Conservation (phyloP, 2,113 vertebrate genomes). For the Coreoperca whiteheadi region DNA sequence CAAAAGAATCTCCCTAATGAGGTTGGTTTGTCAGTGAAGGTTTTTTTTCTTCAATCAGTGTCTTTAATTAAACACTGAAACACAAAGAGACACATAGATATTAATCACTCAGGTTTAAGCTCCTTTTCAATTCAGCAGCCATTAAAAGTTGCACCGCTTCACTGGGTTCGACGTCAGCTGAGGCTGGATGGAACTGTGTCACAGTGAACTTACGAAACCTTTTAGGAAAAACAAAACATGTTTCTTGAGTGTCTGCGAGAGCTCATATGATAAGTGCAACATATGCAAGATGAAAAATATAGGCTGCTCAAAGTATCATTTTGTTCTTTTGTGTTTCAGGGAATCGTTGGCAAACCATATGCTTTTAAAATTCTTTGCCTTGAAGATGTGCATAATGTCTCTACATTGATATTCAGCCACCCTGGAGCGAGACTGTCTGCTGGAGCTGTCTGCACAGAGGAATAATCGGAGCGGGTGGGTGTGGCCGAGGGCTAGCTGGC, state of each 20-base stretch:
- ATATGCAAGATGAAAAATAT: background rate
- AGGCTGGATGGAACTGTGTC: constrained; percentile 41
- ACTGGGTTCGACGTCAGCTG: constrained; percentile 44
- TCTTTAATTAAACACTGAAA: constrained; percentile 73
- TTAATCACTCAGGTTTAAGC: constrained; percentile 58
- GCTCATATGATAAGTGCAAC: constrained; percentile 15
- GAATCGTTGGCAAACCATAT: constrained; percentile 12
- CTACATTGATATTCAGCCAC: constrained; percentile 37
- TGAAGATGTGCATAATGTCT: constrained; percentile 52
- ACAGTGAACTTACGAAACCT: constrained; percentile 39
- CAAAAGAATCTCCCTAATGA: constrained; percentile 55
- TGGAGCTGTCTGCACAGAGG: constrained; percentile 54
- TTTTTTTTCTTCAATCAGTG: constrained; percentile 55
- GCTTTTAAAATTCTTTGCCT: constrained; percentile 34
- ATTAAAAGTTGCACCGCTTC: constrained; percentile 57
- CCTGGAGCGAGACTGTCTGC: constrained; percentile 57
- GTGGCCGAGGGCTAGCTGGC: constrained; percentile 58
- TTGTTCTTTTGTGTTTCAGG: constrained; percentile 8
- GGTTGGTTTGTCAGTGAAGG: constrained; percentile 46
- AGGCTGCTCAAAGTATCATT: constrained; percentile 8
- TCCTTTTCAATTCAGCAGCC: constrained; percentile 56
- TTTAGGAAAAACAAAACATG: background rate
- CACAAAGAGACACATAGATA: constrained; percentile 61
- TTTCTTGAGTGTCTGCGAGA: constrained; percentile 1
- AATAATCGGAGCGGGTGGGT: background rate